phyloP scores from a whole-genome alignment of 2,113 vertebrate species.

The Corythaeola cristata region DNA sequence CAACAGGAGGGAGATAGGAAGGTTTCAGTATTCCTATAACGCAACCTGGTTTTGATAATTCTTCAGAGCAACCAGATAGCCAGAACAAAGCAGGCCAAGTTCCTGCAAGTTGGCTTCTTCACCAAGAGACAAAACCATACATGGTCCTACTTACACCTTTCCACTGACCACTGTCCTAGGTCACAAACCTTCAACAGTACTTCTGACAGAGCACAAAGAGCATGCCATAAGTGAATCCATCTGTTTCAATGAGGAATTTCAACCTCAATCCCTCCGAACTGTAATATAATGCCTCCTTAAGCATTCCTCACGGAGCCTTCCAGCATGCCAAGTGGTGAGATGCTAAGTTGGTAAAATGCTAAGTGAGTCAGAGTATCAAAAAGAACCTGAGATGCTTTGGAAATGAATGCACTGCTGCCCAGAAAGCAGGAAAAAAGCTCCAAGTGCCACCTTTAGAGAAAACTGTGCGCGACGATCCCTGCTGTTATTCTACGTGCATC shows the following conservation, averaged over 20 bases:
- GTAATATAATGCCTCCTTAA: background rate
- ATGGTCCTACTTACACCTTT: background rate
- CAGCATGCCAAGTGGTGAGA: background rate
- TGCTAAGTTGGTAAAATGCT: background rate
- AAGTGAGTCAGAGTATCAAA: background rate
- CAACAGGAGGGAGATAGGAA: background rate
- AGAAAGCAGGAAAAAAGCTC: background rate
- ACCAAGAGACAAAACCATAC: background rate
- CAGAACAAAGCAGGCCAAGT: background rate
- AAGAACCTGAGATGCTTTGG: background rate
- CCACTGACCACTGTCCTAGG: background rate
- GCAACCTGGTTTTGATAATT: background rate
- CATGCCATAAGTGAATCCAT: background rate
- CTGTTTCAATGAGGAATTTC: background rate
- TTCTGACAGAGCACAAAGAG: background rate
- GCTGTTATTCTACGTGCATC: background rate
- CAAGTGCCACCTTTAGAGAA: background rate
- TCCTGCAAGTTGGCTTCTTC: background rate
- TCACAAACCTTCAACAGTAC: background rate
- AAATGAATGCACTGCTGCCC: background rate
- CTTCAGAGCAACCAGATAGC: background rate
- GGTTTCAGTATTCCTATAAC: background rate
- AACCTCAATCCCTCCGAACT: background rate
- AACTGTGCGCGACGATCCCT: background rate
- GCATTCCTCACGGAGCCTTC: background rate